These are phyloP conservation scores for Spheniscus humboldti DNA, from an alignment of 2,797 vertebrate genomes.

Conservation along the genomic window DNA sequence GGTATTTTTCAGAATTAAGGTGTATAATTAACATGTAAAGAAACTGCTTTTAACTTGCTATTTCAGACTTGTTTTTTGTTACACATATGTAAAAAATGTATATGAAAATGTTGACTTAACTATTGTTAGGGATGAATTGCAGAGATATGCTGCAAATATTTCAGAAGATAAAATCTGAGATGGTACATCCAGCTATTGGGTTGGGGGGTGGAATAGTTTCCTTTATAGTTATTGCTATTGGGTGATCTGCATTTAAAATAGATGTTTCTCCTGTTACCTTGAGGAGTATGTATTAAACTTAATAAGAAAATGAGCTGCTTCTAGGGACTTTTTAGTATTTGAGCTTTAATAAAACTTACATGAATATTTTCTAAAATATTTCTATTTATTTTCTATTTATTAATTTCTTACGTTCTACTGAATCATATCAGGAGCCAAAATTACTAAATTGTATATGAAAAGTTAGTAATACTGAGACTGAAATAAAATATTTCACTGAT, in stretches of 20 bases:
- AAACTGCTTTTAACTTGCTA: not conserved
- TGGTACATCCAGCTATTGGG: not conserved
- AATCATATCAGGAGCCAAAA: not conserved
- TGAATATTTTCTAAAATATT: not conserved
- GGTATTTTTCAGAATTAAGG: not conserved
- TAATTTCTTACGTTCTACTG: not conserved
- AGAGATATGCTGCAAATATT: not conserved
- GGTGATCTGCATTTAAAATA: not conserved
- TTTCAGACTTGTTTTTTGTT: not conserved
- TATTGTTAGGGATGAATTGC: not conserved
- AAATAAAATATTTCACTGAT: conserved; percentile 4
- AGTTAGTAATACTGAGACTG: not conserved
- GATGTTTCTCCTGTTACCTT: not conserved
- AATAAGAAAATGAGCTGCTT: not conserved
- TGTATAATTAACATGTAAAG: not conserved
- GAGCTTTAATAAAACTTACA: not conserved
- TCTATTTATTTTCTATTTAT: not conserved
- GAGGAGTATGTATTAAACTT: not conserved
- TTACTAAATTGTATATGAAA: not conserved
- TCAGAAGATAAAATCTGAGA: not conserved
- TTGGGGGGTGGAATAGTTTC: not conserved
- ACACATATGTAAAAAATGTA: not conserved
- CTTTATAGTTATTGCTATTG: not conserved
- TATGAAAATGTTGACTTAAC: not conserved
- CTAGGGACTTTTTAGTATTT: not conserved